These are phyloP conservation scores for Protobothrops flavoviridis DNA, from an alignment of 2,113 vertebrate species.

Conservation along the genomic window DNA sequence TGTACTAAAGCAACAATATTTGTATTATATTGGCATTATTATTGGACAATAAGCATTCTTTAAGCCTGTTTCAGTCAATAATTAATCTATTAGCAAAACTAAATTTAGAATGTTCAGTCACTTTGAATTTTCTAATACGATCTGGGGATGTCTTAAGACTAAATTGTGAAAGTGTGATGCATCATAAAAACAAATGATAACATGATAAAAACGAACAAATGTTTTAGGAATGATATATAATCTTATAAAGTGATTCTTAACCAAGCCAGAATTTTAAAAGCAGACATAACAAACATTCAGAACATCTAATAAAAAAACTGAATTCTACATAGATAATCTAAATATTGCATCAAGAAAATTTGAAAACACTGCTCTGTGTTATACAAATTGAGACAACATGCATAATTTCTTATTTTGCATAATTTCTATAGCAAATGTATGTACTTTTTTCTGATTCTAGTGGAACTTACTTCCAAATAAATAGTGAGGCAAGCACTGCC, in stretches of 20 bases:
- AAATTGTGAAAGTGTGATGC: background rate
- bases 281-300: slow-evolving; percentile 19
- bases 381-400: background rate
- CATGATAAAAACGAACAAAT: background rate
- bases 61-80: slow-evolving; percentile 7
- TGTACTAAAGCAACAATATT: slow-evolving; percentile 7
- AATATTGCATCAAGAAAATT: background rate
- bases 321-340: background rate
- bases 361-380: background rate
- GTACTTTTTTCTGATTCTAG: background rate
- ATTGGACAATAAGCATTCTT: background rate
- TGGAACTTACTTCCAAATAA: background rate
- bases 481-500: background rate
- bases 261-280: slow-evolving; percentile 11
- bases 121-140: background rate
- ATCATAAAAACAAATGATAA: background rate
- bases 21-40: slow-evolving; percentile 19
- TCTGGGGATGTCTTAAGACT: background rate
- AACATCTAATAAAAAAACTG: background rate
- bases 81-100: slow-evolving; percentile 7
- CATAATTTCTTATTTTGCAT: background rate
- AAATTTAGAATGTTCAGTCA: background rate
- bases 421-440: background rate
- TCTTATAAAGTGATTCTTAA: background rate
- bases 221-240: slow-evolving; percentile 3